Evolutionary conservation across 2,113 vertebrate species (phyloP), one percentile per base, ranked within the genome.

Genomic region (Falco punctatus): DNA sequence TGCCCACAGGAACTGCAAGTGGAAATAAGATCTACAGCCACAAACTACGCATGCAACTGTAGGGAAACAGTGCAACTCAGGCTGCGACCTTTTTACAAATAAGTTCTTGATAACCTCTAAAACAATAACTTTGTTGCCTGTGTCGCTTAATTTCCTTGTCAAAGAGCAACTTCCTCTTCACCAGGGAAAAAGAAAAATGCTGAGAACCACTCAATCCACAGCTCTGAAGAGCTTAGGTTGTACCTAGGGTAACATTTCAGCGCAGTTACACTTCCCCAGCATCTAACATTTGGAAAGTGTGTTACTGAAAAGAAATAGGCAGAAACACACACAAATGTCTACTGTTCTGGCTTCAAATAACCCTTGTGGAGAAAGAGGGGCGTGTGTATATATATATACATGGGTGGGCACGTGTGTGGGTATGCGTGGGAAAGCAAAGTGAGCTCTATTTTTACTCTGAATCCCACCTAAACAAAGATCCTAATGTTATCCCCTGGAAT

Each of bases 401-500:
- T 9, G n/a, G 33, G 30, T 49, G 35, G 88, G 81, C 91, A 90
- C 8, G 19, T 95, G 94, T 95, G 93, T 96, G 90, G 94, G 91
- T 91, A 91, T 65, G 89, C 87, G 96, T 85, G 91, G 73, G 86
- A 88, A 90, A 94, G 95, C 86, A 84, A 78, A 96, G 48, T 6
- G 77, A 80, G 82, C 86, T 15, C 92, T 96, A 95, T 93, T 95
- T 95, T 89, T 74, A 77, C 74, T 90, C 90, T n/a, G 82, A 96
- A 96, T 86, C 88, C 81, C 78, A 89, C 91, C 79, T 72, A 96
- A 97, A 98, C 98, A 98, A 98, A 98, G 97, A 97, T 96, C 83
- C 92, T 92, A 96, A 97, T 97, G 97, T 97, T 97, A 96, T 94
- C 84, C 90, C 62, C 77, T 64, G 61, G 87, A 94, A 96, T 97